Evolutionary conservation across 2,888 invertebrate genomes (phyloP).

Genomic region (Eilema caniola): DNA sequence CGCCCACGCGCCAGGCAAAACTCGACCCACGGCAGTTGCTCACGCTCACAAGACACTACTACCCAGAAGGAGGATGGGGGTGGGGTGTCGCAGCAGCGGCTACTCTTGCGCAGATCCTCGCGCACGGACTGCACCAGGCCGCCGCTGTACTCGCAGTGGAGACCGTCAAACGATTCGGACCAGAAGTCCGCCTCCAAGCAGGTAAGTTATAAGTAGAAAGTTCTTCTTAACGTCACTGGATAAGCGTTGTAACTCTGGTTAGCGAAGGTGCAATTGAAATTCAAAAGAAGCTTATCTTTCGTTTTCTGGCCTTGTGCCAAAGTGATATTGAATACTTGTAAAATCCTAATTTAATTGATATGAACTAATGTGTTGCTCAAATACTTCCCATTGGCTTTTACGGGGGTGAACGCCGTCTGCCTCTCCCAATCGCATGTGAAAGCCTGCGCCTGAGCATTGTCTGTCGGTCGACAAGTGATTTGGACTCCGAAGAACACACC

Average conservation of each 20-base stretch:
- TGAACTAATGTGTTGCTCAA: neutral
- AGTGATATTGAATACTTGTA: neutral
- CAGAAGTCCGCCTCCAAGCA: slow-evolving; percentile 88
- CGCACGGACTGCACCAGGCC: slow-evolving; percentile 92
- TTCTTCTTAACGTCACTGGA: no score
- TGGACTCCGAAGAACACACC: no score
- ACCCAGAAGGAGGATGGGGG: slow-evolving; percentile 96
- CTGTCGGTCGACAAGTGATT: no score
- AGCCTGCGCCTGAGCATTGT: no score
- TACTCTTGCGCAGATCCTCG: slow-evolving; percentile 90
- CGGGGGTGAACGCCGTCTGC: no score
- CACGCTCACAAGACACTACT: slow-evolving; percentile 93
- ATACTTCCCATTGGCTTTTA: no score
- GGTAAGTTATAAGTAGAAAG: slow-evolving; percentile 76
- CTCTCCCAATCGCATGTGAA: no score
- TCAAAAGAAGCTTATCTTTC: neutral
- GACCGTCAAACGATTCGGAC: slow-evolving; percentile 87
- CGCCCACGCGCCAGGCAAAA: slow-evolving; percentile 80
- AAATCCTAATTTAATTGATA: no score
- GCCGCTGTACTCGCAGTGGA: slow-evolving; percentile 88
- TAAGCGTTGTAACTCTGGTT: neutral
- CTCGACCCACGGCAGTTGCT: slow-evolving; percentile 87
- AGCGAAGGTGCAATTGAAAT: neutral
- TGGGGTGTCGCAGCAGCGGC: slow-evolving; percentile 93
- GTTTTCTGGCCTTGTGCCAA: neutral